Evolutionary conservation across 2,797 vertebrate genomes (phyloP).

Genomic region (Cirrhinus mrigala): DNA sequence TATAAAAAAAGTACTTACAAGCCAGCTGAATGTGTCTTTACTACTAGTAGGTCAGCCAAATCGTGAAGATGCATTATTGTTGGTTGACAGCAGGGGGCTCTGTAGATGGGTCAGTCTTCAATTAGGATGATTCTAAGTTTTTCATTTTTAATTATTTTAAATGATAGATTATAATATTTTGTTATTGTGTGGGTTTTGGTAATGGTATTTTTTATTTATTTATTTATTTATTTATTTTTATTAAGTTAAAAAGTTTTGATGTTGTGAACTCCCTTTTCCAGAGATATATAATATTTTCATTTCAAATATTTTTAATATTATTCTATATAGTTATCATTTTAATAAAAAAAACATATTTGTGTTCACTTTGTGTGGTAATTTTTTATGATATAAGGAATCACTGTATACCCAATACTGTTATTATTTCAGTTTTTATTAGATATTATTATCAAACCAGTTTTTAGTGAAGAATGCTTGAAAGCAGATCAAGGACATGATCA

Average conservation of each 20-base stretch:
- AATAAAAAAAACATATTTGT: too few relatives aligned
- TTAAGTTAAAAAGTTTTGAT: neutral
- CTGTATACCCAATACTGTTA: too few relatives aligned
- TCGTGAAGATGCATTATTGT: conserved; percentile 53
- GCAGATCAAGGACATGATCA: neutral
- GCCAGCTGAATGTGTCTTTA: conserved; percentile 40
- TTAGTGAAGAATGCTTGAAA: neutral
- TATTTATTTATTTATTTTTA: neutral
- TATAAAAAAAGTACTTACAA: conserved; percentile 56
- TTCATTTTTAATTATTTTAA: neutral
- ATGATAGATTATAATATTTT: neutral
- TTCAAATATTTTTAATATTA: too few relatives aligned
- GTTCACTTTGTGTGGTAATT: too few relatives aligned
- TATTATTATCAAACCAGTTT: neutral
- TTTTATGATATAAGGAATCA: too few relatives aligned
- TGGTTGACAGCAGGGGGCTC: conserved; percentile 33
- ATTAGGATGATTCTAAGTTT: neutral
- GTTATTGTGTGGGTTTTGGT: neutral
- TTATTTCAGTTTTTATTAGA: neutral
- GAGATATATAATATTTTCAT: too few relatives aligned
- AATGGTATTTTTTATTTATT: neutral
- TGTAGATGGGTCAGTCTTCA: neutral
- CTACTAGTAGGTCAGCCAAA: conserved; percentile 33
- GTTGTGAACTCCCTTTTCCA: neutral
- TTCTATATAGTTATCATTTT: too few relatives aligned